Evolutionary conservation across 1,140 invertebrate species (phyloP).

Genomic region (Latrodectus geometricus): DNA sequence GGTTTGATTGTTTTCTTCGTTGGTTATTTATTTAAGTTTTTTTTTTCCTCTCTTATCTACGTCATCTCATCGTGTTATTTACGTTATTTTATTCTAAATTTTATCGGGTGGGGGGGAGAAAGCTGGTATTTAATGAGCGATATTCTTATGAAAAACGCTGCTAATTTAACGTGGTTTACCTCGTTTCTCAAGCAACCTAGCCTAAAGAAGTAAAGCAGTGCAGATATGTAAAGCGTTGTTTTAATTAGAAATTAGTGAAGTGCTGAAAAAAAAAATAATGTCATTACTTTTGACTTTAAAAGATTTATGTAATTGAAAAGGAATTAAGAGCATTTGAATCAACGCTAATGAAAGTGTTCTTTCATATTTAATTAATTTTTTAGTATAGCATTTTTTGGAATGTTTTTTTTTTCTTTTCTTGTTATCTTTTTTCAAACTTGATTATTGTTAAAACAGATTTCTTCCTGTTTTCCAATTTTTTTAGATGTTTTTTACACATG

Average conservation of each 20-base stretch:
- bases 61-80: not conserved
- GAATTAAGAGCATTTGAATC: too few relatives aligned
- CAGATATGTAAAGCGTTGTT: not conserved
- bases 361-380: too few relatives aligned
- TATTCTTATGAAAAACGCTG: not conserved
- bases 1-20: not conserved
- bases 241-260: slow-evolving; percentile 36
- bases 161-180: slow-evolving; percentile 3
- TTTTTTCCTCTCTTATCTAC: not conserved
- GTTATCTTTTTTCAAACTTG: too few relatives aligned
- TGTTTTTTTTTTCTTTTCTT: too few relatives aligned
- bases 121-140: slow-evolving; percentile 10
- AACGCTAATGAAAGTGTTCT: too few relatives aligned
- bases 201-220: not conserved
- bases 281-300: not conserved
- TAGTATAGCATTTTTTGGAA: too few relatives aligned
- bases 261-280: not conserved
- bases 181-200: not conserved
- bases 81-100: slow-evolving; percentile 26
- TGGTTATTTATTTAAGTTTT: slow-evolving; percentile 9
- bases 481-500: too few relatives aligned
- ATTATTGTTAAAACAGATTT: too few relatives aligned
- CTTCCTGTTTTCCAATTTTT: too few relatives aligned
- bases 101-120: not conserved
- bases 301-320: too few relatives aligned